Conservation (phyloP, 2,113 vertebrate genomes). For the Aspiorhynchus laticeps region DNA sequence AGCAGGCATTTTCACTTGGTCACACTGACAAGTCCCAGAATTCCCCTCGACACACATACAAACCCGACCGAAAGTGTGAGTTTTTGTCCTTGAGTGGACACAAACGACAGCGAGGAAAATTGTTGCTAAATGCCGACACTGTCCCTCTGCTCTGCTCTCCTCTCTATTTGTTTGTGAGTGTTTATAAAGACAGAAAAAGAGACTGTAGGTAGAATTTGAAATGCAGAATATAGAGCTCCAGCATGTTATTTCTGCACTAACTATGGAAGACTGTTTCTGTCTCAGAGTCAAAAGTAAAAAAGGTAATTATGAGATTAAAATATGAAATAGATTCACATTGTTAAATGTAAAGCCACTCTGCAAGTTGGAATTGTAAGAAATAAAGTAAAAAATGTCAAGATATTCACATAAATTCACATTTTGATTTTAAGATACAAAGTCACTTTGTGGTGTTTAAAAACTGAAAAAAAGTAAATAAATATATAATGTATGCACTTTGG, state of each 20-base stretch:
- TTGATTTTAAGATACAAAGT: not conserved
- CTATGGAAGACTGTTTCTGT: not conserved
- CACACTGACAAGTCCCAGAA: constrained; percentile 13
- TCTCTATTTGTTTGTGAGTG: not conserved
- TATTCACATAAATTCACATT: not conserved
- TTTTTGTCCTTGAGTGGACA: constrained; percentile 29
- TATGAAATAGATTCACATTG: not conserved
- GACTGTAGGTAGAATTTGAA: not conserved
- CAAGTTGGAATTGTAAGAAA: not conserved
- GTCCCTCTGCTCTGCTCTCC: not conserved
- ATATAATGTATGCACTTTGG: no score
- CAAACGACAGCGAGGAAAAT: not conserved
- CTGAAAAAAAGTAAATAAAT: no score
- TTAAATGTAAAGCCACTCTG: not conserved
- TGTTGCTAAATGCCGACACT: constrained; percentile 1
- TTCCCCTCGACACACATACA: not conserved
- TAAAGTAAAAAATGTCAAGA: not conserved
- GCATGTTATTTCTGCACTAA: not conserved
- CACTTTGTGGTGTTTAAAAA: no score
- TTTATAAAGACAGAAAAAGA: constrained; percentile 1
- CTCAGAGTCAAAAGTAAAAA: not conserved
- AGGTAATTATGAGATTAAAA: no score
- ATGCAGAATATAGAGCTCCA: not conserved
- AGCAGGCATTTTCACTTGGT: constrained; percentile 4
- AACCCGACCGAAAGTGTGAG: not conserved